Base-by-base conservation (phyloP, 2,888 invertebrate genomes). In the Drosophila longiperda region DNA sequence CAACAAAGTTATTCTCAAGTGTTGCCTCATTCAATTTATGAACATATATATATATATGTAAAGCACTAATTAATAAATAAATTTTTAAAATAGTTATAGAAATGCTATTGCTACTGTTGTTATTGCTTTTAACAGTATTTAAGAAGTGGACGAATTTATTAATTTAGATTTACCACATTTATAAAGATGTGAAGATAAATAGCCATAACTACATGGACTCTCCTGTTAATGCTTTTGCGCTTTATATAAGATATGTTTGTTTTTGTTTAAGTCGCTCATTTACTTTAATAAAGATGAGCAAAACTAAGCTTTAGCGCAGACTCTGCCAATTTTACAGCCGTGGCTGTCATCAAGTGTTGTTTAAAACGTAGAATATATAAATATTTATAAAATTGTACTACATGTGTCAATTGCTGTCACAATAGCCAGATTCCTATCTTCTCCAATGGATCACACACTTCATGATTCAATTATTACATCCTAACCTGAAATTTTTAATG, bases 311-410 rank as follows among this genome's bases (percentile, higher is more conserved):
- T 69, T 42, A 68, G 38, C 63, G 58, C 55, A 29, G 57, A 15
- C 29, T 29, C 29, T 20, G 57, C 23, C 34, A 49, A 36, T 57
- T 42, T 61, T 65, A 49, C 42, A 54, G 34, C 58, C 80, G 80
- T 75, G 64, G 63, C 48, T 61, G 42, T 49, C 60, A 60, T 60
- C 58, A 75, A 74, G 71, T 83, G 73, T 71, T 83, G 82, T 29
- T 29, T 6, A 29, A 29, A 45, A 45, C 15, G 15, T 23, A 15
- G 15, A 45, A 23, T 45, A 7, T 8, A 23, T 8, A 1, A 8
- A 0, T 45, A 4, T 7, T 45, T 45, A 15, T 4, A 4, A 20
- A 45, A 15, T 23, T 45, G 12, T 45, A 45, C 23, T 8, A 45
- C 15, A 2, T 23, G 15, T 45, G 45, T 12, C 23, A 45, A 45